A percentile compares a stretch with the other conserved stretches of the same genome.
phyloP scores from a whole-genome alignment of 1,140 invertebrate genomes.

The Carcinoscorpius rotundicauda region DNA sequence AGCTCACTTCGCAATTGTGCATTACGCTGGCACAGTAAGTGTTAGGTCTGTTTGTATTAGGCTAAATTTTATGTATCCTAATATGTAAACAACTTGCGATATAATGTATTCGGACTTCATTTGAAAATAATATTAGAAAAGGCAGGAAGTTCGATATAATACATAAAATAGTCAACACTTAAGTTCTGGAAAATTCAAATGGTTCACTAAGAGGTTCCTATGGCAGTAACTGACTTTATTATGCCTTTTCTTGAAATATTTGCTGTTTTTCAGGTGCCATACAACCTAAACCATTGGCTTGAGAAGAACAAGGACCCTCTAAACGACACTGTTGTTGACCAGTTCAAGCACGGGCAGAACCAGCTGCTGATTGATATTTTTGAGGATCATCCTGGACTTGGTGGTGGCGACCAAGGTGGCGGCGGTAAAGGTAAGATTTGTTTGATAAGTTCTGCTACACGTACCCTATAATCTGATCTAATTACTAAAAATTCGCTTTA shows the following conservation, averaged over 20 bases:
- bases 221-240: too few species aligned
- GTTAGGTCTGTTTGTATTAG: too few species aligned
- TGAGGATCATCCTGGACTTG: conserved; percentile 86
- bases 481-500: background rate
- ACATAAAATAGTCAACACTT: too few species aligned
- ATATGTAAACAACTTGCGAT: too few species aligned
- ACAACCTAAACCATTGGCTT: conserved; percentile 96
- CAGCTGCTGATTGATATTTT: conserved; percentile 81
- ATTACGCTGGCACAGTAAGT: conserved; percentile 85
- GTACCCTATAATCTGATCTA: background rate
- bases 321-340: conserved; percentile 96
- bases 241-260: too few species aligned
- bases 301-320: conserved; percentile 99
- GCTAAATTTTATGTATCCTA: too few species aligned
- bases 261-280: conserved; percentile 45
- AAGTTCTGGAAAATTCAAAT: too few species aligned
- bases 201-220: too few species aligned
- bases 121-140: too few species aligned
- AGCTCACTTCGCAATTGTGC: conserved; percentile 95
- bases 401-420: conserved; percentile 46
- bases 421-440: conserved; percentile 43
- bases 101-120: too few species aligned
- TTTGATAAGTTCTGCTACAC: background rate
- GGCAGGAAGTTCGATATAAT: too few species aligned
- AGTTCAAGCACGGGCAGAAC: conserved; percentile 87